These are phyloP conservation scores for Gobiocypris rarus DNA, from an alignment of 2,113 vertebrate species.

Conservation along the genomic window DNA sequence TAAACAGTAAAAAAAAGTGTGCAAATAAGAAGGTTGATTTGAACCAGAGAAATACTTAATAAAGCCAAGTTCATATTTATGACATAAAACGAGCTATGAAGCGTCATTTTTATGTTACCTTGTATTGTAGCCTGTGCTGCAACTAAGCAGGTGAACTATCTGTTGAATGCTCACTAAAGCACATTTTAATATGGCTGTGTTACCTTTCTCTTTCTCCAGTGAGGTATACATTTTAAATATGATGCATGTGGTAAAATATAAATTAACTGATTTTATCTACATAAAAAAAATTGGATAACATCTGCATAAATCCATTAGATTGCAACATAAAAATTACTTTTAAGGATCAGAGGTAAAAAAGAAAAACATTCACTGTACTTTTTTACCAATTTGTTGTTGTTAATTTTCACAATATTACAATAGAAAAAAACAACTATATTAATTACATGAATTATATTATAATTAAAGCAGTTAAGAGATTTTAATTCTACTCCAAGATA, in stretches of 20 bases:
- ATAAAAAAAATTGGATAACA: no score
- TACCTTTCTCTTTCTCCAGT: no score
- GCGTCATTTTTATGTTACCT: neutral
- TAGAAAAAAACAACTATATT: neutral
- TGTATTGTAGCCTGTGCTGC: neutral
- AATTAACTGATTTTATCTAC: no score
- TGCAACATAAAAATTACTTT: no score
- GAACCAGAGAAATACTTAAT: neutral
- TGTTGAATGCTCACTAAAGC: neutral
- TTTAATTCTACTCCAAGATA: neutral
- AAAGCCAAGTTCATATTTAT: neutral
- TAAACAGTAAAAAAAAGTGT: neutral
- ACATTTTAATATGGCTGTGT: no score
- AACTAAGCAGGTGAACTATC: neutral
- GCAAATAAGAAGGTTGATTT: neutral
- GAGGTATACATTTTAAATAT: no score
- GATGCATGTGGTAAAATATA: no score
- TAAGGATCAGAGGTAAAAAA: no score
- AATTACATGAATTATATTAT: neutral
- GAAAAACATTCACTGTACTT: neutral
- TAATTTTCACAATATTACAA: neutral
- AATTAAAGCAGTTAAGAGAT: neutral
- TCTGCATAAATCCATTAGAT: no score
- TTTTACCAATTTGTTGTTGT: constrained; percentile 18
- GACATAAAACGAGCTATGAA: neutral